Conservation (phyloP, 2,888 invertebrate genomes). For the Camponotus fellah region DNA sequence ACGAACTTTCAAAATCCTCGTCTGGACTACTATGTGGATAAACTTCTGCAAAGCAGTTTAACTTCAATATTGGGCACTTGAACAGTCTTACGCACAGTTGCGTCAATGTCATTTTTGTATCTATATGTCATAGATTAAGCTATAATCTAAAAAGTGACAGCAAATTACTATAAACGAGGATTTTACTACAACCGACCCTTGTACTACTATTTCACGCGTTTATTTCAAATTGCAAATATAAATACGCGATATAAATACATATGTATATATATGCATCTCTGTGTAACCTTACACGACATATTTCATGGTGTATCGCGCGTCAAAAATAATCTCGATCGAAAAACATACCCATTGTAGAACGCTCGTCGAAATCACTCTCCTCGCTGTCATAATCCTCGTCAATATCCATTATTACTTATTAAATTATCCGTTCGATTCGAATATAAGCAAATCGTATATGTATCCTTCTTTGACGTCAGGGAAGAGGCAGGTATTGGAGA, state of each 20-base stretch:
- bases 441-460: background rate
- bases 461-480: background rate
- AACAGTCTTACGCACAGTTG: background rate
- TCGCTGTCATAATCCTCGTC: conserved; percentile 31
- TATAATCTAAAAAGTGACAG: conserved; percentile 6
- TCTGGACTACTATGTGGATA: background rate
- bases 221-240: background rate
- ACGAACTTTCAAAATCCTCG: conserved; percentile 20
- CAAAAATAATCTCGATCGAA: background rate
- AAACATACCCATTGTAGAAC: conserved; percentile 22
- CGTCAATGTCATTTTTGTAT: conserved; percentile 15
- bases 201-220: background rate
- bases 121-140: background rate
- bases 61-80: conserved; percentile 28
- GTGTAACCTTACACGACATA: conserved; percentile 13
- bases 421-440: background rate
- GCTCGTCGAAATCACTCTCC: conserved; percentile 27
- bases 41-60: conserved; percentile 35
- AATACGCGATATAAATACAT: too few species aligned
- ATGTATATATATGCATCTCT: background rate
- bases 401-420: conserved; percentile 28
- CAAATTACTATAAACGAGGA: conserved; percentile 5
- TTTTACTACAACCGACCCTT: background rate
- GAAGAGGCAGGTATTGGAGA: background rate
- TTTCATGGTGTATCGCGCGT: background rate